Evolutionary conservation across 2,888 invertebrate species (phyloP).

Genomic region (Brenthis ino): DNA sequence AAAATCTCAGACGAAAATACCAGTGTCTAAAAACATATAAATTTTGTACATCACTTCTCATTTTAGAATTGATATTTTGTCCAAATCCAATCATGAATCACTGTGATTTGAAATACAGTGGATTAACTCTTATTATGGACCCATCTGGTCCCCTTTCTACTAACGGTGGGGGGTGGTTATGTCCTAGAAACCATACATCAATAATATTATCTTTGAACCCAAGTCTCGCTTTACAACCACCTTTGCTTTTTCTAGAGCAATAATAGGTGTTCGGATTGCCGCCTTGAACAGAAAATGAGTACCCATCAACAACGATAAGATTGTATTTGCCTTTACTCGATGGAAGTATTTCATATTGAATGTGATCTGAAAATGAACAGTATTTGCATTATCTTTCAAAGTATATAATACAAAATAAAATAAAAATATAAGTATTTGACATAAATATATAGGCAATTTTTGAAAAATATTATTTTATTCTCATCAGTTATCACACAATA

Average conservation of each 20-base stretch:
- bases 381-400: not conserved
- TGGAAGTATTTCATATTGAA: constrained; percentile 43
- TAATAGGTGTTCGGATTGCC: constrained; percentile 45
- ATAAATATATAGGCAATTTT: no score
- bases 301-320: constrained; percentile 46
- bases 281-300: constrained; percentile 50
- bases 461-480: no score
- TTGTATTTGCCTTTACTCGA: constrained; percentile 46
- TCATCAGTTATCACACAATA: no score
- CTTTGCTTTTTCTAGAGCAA: constrained; percentile 49
- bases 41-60: no score
- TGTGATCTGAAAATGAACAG: constrained; percentile 33
- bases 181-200: constrained; percentile 34
- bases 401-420: no score
- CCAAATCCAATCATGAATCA: no score
- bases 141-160: constrained; percentile 37
- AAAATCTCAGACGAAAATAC: no score
- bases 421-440: no score
- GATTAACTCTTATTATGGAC: constrained; percentile 27
- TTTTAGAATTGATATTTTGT: no score
- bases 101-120: not conserved
- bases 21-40: no score
- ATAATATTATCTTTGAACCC: constrained; percentile 35
- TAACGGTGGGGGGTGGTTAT: constrained; percentile 48
- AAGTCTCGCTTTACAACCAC: constrained; percentile 47